These are phyloP conservation scores for Alcedo quadribrachys DNA, from an alignment of 2,797 vertebrate species.

Conservation along the genomic window DNA sequence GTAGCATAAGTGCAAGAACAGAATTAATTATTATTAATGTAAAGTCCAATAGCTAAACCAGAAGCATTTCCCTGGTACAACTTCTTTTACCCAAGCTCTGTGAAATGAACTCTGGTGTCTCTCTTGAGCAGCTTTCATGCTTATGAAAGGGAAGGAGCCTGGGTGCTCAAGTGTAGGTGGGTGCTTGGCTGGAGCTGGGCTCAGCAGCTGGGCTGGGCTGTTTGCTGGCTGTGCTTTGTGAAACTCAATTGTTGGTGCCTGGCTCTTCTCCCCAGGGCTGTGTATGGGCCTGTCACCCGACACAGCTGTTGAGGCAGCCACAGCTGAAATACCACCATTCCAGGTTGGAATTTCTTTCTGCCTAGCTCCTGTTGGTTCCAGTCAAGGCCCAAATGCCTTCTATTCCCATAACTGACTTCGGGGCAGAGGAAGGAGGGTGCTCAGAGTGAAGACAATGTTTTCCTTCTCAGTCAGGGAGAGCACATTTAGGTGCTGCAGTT, in stretches of 20 bases:
- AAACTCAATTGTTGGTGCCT: not conserved
- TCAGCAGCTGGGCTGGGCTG: not conserved
- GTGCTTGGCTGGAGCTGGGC: not conserved
- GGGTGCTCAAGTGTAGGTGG: not conserved
- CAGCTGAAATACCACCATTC: not conserved
- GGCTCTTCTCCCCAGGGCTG: not conserved
- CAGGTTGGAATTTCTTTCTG: not conserved
- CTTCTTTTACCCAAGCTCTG: not conserved
- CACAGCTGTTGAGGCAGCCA: not conserved
- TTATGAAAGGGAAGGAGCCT: not conserved
- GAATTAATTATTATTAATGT: not conserved
- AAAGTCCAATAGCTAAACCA: not conserved
- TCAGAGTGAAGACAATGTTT: fast-evolving
- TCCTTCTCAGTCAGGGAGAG: not conserved
- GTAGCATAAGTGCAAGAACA: not conserved
- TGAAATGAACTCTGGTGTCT: not conserved
- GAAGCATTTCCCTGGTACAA: not conserved
- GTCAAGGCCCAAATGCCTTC: not conserved
- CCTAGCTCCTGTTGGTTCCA: not conserved
- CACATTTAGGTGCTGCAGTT: not conserved
- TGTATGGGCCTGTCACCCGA: not conserved
- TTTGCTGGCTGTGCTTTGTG: not conserved
- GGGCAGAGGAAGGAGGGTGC: not conserved
- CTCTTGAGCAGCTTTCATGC: not conserved
- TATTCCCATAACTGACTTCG: not conserved